Conservation (phyloP, 1,140 invertebrate species). For the Drosophila repleta region DNA sequence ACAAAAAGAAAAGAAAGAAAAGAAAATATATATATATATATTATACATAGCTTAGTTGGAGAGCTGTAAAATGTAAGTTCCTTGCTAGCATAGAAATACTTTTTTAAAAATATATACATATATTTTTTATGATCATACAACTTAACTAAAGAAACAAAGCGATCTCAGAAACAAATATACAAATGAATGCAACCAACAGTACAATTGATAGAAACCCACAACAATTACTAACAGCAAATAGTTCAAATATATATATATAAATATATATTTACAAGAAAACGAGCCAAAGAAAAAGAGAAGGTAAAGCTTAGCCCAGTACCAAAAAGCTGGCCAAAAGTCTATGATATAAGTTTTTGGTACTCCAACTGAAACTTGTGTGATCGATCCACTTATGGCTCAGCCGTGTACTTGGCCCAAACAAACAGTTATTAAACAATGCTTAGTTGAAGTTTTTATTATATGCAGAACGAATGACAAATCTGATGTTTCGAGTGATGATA, state of each 20-base stretch:
- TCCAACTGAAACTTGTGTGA: conserved; percentile 22
- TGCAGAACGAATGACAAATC: no score
- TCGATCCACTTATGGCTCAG: conserved; percentile 13
- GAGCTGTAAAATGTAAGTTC: conserved; percentile 71
- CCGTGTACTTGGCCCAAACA: conserved; percentile 11
- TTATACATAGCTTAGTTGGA: conserved; percentile 54
- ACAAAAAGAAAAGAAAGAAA: conserved; percentile 39
- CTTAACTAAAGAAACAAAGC: conserved; percentile 33
- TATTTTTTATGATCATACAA: conserved; percentile 22
- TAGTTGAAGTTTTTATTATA: conserved; percentile 36
- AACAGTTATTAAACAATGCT: conserved; percentile 13
- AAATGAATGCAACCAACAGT: conserved; percentile 79
- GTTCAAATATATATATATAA: conserved; percentile 75
- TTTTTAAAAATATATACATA: conserved; percentile 19
- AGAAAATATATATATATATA: conserved; percentile 20
- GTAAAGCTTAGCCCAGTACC: neutral
- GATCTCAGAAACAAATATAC: conserved; percentile 62
- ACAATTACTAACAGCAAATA: conserved; percentile 58
- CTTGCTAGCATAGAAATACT: conserved; percentile 64
- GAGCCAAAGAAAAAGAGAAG: conserved; percentile 45
- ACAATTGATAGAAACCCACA: conserved; percentile 52
- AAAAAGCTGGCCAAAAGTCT: conserved; percentile 6
- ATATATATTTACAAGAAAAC: conserved; percentile 54
- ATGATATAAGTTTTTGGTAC: conserved; percentile 10
- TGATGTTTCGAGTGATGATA: no score